Base-by-base conservation (phyloP, 2,797 vertebrate genomes). In the Betta splendens region DNA sequence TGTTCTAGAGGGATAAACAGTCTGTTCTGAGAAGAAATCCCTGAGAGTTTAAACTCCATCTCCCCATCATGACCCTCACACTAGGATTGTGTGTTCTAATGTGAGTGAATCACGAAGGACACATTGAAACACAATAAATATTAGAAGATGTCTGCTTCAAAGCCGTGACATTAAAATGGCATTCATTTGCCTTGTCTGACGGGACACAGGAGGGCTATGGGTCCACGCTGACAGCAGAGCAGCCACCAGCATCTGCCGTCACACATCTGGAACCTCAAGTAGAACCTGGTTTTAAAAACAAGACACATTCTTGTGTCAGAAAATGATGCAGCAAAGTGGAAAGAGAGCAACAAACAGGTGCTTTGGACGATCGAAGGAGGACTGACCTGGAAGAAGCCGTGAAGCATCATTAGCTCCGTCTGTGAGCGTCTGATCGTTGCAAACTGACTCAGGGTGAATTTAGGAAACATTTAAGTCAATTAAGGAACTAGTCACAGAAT, bases 11-110 rank as follows among this genome's bases (percentile, higher is more conserved):
- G n/a, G 36, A 52, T 75, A 69, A 74, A 74, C 53, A 57, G 42
- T 49, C 50, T 52, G 47, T 47, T 32, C 39, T 25, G 26, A 28
- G 75, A 79, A 84, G 76, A 23, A 79, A 74, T 64, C 32, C 63
- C 66, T 55, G 83, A 80, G 75, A 80, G 64, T 80, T 77, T 73
- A 86, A 83, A 79, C 57, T 52, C 56, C 12, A 48, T 62, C 66
- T 39, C 12, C 17, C 35, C 28, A 57, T 64, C 60, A 51, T 48
- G 18, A 45, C 49, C 13, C 22, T 33, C 11, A 22, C 25, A 18
- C 18, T 18, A 15, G 46, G 46, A 31, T 22, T 32, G n/a, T 42
- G 36, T 20, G 72, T n/a, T 8, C 0, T 49, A n/a, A n/a, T n/a
- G n/a, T n/a, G n/a, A n/a, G n/a, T n/a, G n/a, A n/a, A n/a, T 73